phyloP scores from a whole-genome alignment of 2,113 vertebrate genomes.

The Gila orcuttii region DNA sequence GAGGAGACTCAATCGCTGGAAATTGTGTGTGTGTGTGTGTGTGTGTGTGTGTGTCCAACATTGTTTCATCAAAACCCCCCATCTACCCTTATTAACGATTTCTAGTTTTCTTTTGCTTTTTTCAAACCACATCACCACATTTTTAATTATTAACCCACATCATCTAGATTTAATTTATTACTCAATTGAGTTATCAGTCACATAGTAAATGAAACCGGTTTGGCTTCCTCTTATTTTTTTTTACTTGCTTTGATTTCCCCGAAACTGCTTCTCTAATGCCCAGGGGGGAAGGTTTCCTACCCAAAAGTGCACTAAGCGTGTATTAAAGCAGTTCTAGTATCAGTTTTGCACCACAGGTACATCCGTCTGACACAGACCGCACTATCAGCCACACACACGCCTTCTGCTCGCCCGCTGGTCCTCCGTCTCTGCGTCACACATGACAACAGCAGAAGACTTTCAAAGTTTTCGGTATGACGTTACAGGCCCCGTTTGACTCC shows the following conservation, averaged over 20 bases:
- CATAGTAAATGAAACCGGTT: background rate
- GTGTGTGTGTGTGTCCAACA: conserved; percentile 14
- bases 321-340: background rate
- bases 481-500: background rate
- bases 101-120: background rate
- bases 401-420: background rate
- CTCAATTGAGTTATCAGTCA: background rate
- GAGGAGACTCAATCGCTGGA: no score
- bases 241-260: background rate
- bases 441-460: background rate
- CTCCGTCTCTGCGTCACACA: background rate
- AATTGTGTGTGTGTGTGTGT: background rate
- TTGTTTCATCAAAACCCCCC: background rate
- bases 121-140: no score
- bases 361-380: conserved; percentile 27
- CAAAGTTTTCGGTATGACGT: background rate
- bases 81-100: background rate
- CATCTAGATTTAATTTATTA: background rate
- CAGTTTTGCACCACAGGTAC: conserved; percentile 21
- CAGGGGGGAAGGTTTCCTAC: background rate
- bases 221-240: background rate
- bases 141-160: background rate
- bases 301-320: background rate
- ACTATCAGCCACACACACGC: conserved; percentile 23
- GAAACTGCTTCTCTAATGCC: background rate